These are phyloP conservation scores for Napeogenes inachia DNA, from an alignment of 2,888 invertebrate genomes.

Conservation along the genomic window DNA sequence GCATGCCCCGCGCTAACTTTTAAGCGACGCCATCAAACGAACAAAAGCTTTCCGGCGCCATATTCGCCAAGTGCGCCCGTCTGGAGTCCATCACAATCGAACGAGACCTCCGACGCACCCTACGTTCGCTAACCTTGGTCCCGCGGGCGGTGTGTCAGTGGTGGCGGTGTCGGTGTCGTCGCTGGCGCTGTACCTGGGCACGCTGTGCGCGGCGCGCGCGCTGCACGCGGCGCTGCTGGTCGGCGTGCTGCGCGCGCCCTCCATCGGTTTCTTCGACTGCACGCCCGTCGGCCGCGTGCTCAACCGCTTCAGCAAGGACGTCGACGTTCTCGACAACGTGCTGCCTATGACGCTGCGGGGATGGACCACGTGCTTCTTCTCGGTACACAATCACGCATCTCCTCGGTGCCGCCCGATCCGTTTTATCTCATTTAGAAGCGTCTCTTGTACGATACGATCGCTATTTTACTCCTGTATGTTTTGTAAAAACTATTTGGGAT, in stretches of 20 bases:
- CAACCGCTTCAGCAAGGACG: slow-evolving; percentile 87
- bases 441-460: slow-evolving; percentile 10
- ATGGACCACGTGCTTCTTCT: slow-evolving; percentile 82
- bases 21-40: background rate
- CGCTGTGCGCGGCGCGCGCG: slow-evolving; percentile 78
- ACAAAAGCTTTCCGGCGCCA: background rate
- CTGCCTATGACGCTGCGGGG: slow-evolving; percentile 84
- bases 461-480: slow-evolving; percentile 6
- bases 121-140: background rate
- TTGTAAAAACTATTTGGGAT: slow-evolving; percentile 42
- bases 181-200: slow-evolving; percentile 82
- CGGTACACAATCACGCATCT: slow-evolving; percentile 60
- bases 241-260: slow-evolving; percentile 82
- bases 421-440: slow-evolving; percentile 7
- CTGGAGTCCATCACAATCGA: no score
- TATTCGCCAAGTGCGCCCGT: no score
- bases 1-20: background rate
- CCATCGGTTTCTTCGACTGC: slow-evolving; percentile 86
- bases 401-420: background rate
- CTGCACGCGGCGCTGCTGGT: slow-evolving; percentile 81
- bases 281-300: slow-evolving; percentile 88
- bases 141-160: slow-evolving; percentile 61
- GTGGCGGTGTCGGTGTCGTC: slow-evolving; percentile 81
- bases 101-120: no score
- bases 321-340: slow-evolving; percentile 83